Conservation (phyloP, 1,140 invertebrate species). For the Drosophila ohnishii region DNA sequence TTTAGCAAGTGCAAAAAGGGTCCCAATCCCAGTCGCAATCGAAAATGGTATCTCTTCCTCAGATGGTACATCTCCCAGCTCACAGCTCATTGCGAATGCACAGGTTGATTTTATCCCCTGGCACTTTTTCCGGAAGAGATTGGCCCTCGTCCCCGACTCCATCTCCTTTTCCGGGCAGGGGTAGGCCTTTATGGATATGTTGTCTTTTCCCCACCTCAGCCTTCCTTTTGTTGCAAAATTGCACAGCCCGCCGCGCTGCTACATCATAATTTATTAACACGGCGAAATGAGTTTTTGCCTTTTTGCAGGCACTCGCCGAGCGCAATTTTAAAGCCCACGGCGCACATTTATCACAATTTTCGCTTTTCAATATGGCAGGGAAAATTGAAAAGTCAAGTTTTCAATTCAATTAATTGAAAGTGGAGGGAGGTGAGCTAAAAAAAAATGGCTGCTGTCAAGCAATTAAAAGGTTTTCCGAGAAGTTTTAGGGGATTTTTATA, state of each 20-base stretch:
- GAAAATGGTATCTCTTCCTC: slow-evolving; percentile 33
- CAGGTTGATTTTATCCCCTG: slow-evolving; percentile 81
- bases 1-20: slow-evolving; percentile 60
- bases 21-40: slow-evolving; percentile 42
- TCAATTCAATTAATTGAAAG: slow-evolving; percentile 34
- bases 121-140: slow-evolving; percentile 63
- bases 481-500: not conserved
- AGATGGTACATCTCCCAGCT: slow-evolving; percentile 32
- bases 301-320: slow-evolving; percentile 23
- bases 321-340: slow-evolving; percentile 60
- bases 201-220: slow-evolving; percentile 17
- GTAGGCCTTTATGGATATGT: slow-evolving; percentile 51
- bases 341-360: slow-evolving; percentile 72
- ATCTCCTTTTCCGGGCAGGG: not conserved
- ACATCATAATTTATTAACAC: slow-evolving; percentile 80
- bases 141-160: slow-evolving; percentile 30
- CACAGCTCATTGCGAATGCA: slow-evolving; percentile 81
- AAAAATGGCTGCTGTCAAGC: not conserved
- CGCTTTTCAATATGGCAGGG: slow-evolving; percentile 55
- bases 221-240: slow-evolving; percentile 65
- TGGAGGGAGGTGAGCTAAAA: not conserved
- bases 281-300: slow-evolving; percentile 70
- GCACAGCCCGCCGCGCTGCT: slow-evolving; percentile 66
- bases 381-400: slow-evolving; percentile 29
- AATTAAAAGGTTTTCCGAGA: not conserved